Conservation (phyloP, 2,888 invertebrate species). For the Tachystola acroxantha region DNA sequence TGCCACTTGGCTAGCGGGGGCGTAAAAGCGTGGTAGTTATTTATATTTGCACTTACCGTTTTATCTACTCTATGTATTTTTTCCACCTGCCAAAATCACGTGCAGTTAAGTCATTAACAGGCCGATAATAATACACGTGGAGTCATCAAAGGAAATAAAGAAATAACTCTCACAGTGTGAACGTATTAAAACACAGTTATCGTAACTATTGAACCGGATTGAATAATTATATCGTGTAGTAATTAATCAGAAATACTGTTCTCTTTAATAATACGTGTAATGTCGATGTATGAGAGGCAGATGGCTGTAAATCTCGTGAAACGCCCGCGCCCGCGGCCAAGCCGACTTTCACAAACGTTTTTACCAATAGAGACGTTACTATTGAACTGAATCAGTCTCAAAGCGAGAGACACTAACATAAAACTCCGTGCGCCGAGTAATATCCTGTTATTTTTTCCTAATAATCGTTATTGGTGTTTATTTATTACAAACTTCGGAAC, state of each 20-base stretch:
- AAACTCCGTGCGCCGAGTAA: constrained; percentile 59
- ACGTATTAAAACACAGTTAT: constrained; percentile 51
- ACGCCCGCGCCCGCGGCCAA: constrained; percentile 54
- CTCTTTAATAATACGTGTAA: constrained; percentile 71
- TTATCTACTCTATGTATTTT: not conserved
- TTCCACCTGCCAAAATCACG: not conserved
- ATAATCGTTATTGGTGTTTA: constrained; percentile 78
- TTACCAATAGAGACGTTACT: constrained; percentile 73
- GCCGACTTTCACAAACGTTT: constrained; percentile 67
- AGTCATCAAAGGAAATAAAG: constrained; percentile 45
- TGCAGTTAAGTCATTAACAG: not conserved
- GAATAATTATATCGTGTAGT: constrained; percentile 59
- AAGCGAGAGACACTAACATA: constrained; percentile 58
- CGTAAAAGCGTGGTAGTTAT: no score
- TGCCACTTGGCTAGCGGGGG: no score
- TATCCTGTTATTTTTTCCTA: constrained; percentile 77
- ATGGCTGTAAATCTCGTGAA: constrained; percentile 64
- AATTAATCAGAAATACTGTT: constrained; percentile 67
- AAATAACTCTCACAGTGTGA: constrained; percentile 55
- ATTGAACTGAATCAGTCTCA: constrained; percentile 55
- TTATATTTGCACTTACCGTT: no score
- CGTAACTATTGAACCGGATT: constrained; percentile 53
- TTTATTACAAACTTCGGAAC: constrained; percentile 72
- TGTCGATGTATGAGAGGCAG: constrained; percentile 56
- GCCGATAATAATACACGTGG: constrained; percentile 41